phyloP scores from a whole-genome alignment of 2,113 vertebrate species.

The Pholis gunnellus region DNA sequence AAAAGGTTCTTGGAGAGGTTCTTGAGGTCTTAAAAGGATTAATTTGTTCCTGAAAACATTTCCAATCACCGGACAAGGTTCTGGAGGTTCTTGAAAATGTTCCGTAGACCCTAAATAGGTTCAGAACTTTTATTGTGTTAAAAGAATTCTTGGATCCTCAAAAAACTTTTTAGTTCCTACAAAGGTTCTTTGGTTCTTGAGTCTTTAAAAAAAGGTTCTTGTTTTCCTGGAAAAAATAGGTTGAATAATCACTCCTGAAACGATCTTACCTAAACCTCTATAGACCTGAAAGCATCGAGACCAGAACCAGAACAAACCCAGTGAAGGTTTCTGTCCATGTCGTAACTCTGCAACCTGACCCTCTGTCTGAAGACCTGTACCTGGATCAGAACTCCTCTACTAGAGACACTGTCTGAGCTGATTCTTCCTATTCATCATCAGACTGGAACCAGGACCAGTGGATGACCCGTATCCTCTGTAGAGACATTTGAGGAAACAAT shows the following conservation, averaged over 20 bases:
- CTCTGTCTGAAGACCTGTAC: constrained; percentile 18
- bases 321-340: neutral
- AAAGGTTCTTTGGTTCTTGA: neutral
- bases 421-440: neutral
- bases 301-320: constrained; percentile 12
- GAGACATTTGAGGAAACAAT: neutral
- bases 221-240: neutral
- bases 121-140: neutral
- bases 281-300: neutral
- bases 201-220: neutral
- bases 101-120: neutral
- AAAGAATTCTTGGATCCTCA: neutral
- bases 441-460: constrained; percentile 11
- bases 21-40: neutral
- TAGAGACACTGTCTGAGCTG: constrained; percentile 19
- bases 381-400: neutral
- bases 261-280: neutral
- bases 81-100: neutral
- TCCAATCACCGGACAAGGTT: neutral
- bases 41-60: neutral
- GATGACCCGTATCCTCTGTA: neutral
- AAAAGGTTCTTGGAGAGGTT: neutral
- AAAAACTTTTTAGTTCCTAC: neutral
- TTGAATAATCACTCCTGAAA: neutral
- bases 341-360: neutral